Evolutionary conservation across 2,888 invertebrate genomes (phyloP).

Genomic region (Patella caerulea): DNA sequence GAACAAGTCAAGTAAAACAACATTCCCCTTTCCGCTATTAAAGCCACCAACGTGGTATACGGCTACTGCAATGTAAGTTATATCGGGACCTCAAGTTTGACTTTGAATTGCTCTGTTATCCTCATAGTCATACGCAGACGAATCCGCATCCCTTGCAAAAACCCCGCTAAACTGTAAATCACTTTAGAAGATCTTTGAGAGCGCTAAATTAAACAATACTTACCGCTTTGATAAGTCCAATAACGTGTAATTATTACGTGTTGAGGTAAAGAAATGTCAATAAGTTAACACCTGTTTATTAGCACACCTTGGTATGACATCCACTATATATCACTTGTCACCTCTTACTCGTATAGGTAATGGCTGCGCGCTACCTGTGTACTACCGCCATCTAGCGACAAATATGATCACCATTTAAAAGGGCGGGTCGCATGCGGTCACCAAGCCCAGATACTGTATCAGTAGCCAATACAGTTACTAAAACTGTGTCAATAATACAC

Average conservation of each 20-base stretch:
- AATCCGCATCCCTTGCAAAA: too few species aligned
- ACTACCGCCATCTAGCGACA: slow-evolving; percentile 1
- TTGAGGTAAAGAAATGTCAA: background rate
- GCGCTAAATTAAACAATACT: background rate
- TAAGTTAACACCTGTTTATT: slow-evolving; percentile 6
- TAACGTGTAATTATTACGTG: background rate
- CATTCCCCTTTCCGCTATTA: too few species aligned
- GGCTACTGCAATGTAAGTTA: too few species aligned
- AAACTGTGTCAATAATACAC: background rate
- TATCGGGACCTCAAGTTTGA: too few species aligned
- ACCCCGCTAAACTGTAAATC: background rate
- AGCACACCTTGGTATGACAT: background rate
- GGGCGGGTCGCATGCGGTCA: background rate
- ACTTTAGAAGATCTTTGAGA: background rate
- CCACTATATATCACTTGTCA: slow-evolving; percentile 2
- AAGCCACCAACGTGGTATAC: too few species aligned
- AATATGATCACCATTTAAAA: slow-evolving; percentile 6
- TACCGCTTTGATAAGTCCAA: background rate
- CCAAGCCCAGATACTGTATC: background rate
- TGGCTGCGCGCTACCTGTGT: background rate
- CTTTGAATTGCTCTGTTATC: too few species aligned
- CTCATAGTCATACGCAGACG: too few species aligned
- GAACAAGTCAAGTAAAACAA: too few species aligned
- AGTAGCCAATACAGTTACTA: too few species aligned
- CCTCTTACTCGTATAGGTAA: background rate